Percentiles rank a stretch among this genome's conserved stretches.
Evolutionary conservation across 2,797 vertebrate species (phyloP).

Genomic region (Crossoptilon crossoptilon): DNA sequence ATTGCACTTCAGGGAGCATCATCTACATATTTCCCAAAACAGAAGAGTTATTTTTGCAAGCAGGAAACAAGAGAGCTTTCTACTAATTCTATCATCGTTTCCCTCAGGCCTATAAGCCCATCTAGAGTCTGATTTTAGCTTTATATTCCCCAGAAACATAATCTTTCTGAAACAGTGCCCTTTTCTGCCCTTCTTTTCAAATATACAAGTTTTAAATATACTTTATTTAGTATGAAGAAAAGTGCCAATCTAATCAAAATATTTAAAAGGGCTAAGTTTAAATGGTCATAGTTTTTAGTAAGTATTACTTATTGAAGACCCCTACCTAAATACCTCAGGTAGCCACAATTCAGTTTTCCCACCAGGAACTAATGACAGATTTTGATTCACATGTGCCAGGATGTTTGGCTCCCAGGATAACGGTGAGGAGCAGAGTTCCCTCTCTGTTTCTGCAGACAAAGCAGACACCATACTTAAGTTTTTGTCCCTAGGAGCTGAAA

Average conservation of each 20-base stretch:
- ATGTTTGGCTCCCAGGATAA: slow-evolving; percentile 64
- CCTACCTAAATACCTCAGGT: slow-evolving; percentile 23
- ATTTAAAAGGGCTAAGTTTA: slow-evolving; percentile 26
- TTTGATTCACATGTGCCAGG: slow-evolving; percentile 63
- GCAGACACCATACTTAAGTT: slow-evolving; percentile 49
- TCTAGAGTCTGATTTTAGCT: neutral
- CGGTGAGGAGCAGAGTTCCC: slow-evolving; percentile 49
- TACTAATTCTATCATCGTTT: slow-evolving; percentile 30
- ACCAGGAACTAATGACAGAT: slow-evolving; percentile 62
- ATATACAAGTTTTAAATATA: neutral
- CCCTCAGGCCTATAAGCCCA: slow-evolving; percentile 29
- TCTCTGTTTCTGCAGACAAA: slow-evolving; percentile 70
- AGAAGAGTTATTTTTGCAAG: slow-evolving; percentile 26
- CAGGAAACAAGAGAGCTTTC: slow-evolving; percentile 36
- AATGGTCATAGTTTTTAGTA: slow-evolving; percentile 36
- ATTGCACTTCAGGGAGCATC: slow-evolving; percentile 19
- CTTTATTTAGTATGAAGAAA: neutral
- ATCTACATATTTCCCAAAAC: neutral
- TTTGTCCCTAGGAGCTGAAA: slow-evolving; percentile 60
- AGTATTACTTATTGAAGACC: slow-evolving; percentile 11
- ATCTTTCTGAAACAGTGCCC: neutral
- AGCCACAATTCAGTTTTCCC: slow-evolving; percentile 47
- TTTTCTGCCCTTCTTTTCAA: neutral
- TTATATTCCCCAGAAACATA: neutral
- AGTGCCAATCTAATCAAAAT: neutral